Base-by-base conservation (phyloP, 1,140 invertebrate genomes). In the Trichoplusia ni region DNA sequence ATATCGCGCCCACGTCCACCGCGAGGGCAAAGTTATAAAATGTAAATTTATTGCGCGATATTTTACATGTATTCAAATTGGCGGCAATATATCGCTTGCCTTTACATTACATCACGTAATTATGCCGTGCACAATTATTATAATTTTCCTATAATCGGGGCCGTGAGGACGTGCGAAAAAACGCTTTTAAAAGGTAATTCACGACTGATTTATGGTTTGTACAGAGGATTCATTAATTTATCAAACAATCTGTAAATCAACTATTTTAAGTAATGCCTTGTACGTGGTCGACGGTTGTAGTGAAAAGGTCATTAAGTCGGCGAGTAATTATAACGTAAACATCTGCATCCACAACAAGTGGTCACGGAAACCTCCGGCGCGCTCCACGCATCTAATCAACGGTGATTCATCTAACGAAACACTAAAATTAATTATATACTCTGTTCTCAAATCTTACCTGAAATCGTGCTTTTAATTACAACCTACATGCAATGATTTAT, bases 21-120 rank as follows among this genome's bases (percentile, higher is more conserved):
- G 71, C 70, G 73, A 82, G 67, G 64, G 73, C 62, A 47, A 73
- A 75, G 37, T 86, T 80, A 81, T 89, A 89, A 90, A 88, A 89
- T 89, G 86, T 87, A 87, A 86, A 88, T 90, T 88, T 89, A 90
- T 85, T 77, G 82, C 79, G 69, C 77, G 80, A 87, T 86, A 81
- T 87, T 90, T 88, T 89, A 86, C 82, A 87, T 89, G 84, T 87
- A 88, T 82, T 84, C 82, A 86, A 81, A 86, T 84, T 83, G 81
- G 77, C 76, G 78, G 75, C 78, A 78, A 79, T 78, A 82, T 81
- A 79, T 84, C 75, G 75, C 72, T 75, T 79, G 75, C 75, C 76
- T 81, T 37, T 81, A 78, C 67, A 75, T 84, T 88, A 86, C 79
- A 83, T 85, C 81, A 84, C 80, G 77, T 88, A 84, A 90, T 90